Evolutionary conservation across 2,888 invertebrate species (phyloP).

Genomic region (Julus scanicus): DNA sequence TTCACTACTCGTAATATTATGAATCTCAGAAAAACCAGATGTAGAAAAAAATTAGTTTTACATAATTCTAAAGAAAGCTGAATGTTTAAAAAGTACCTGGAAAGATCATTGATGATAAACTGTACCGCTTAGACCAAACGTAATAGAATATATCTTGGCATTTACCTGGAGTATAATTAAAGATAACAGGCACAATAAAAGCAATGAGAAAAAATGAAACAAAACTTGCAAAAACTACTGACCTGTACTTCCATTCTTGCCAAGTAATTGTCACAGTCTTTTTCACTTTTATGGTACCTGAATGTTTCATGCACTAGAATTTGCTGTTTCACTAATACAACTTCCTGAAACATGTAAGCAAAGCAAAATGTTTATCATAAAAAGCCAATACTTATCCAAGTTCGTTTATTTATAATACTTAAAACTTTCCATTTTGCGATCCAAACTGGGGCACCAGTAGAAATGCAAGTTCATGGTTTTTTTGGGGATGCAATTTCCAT

Average conservation of each 20-base stretch:
- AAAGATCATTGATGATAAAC: too few relatives aligned
- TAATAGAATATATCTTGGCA: too few relatives aligned
- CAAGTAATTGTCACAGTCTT: neutral
- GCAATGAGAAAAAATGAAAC: neutral
- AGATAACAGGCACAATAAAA: too few relatives aligned
- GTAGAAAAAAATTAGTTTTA: too few relatives aligned
- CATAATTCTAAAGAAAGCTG: too few relatives aligned
- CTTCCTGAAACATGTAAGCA: neutral
- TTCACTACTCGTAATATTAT: too few relatives aligned
- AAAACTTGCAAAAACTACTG: neutral
- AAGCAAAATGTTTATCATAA: neutral
- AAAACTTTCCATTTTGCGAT: slow-evolving; percentile 18
- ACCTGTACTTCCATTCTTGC: neutral
- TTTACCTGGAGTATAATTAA: too few relatives aligned
- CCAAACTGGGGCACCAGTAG: slow-evolving; percentile 4
- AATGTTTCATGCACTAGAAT: neutral
- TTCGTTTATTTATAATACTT: slow-evolving; percentile 41
- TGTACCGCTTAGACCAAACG: too few relatives aligned
- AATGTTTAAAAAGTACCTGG: too few relatives aligned
- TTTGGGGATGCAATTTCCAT: neutral
- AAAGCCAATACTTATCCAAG: neutral
- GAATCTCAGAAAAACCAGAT: too few relatives aligned
- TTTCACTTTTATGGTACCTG: neutral
- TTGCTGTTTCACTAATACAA: neutral
- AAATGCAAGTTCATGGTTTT: neutral